Conservation (phyloP, 2,888 invertebrate species). For the Onchidella celtica region DNA sequence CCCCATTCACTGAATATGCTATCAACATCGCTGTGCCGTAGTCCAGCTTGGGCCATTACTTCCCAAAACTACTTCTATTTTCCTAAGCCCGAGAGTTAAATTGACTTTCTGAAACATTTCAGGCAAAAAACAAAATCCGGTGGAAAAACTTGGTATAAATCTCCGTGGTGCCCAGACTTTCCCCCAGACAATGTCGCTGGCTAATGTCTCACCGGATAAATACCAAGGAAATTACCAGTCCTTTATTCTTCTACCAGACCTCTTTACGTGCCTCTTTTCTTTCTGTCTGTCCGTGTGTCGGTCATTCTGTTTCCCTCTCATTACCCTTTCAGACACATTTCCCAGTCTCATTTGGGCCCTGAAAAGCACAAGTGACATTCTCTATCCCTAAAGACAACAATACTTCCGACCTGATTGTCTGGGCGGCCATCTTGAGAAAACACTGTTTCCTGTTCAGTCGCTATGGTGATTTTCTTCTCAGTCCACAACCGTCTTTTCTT, state of each 20-base stretch:
- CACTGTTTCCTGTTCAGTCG: background rate
- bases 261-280: background rate
- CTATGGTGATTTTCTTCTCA: background rate
- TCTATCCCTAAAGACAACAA: background rate
- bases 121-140: too few species aligned
- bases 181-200: too few species aligned
- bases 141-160: too few species aligned
- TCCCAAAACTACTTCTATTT: too few species aligned
- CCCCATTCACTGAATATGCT: too few species aligned
- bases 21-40: too few species aligned
- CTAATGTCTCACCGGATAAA: too few species aligned
- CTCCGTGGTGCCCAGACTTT: too few species aligned
- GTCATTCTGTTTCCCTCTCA: constrained; percentile 2
- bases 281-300: background rate
- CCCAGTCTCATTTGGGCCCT: background rate
- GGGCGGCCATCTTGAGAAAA: background rate
- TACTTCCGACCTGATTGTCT: background rate
- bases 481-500: background rate
- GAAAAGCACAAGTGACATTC: background rate
- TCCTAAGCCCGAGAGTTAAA: too few species aligned
- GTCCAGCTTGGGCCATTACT: too few species aligned
- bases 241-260: background rate
- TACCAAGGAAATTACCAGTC: too few species aligned
- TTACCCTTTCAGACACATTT: background rate
- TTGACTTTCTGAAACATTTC: too few species aligned